phyloP scores from a whole-genome alignment of 1,140 invertebrate genomes.

The Drosophila seguyi region DNA sequence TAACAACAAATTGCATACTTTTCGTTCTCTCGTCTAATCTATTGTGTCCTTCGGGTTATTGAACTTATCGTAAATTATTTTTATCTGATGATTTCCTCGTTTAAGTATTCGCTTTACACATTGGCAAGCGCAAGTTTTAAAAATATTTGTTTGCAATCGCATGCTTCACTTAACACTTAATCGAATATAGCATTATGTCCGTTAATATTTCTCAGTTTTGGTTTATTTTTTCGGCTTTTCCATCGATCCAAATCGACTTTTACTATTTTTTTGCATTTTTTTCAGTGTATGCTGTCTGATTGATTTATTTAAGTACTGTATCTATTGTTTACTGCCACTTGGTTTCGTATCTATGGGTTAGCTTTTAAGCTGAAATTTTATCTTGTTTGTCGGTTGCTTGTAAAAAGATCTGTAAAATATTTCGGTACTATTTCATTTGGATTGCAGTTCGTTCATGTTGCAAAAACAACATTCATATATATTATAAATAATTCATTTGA shows the following conservation, averaged over 20 bases:
- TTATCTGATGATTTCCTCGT: constrained; percentile 18
- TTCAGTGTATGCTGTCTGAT: constrained; percentile 51
- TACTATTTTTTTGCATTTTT: constrained; percentile 68
- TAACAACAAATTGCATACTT: constrained; percentile 72
- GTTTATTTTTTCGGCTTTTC: constrained; percentile 66
- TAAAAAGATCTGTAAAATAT: constrained; percentile 80
- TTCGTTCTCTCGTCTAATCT: constrained; percentile 39
- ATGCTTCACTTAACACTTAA: constrained; percentile 70
- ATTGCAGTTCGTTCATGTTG: constrained; percentile 58
- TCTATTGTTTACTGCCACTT: constrained; percentile 21
- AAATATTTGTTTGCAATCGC: constrained; percentile 65
- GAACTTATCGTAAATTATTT: constrained; percentile 41
- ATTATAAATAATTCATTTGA: constrained; percentile 80
- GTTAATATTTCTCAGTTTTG: constrained; percentile 51
- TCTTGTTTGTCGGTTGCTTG: constrained; percentile 53
- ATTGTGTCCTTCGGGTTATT: constrained; percentile 35
- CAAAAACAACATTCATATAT: constrained; percentile 74
- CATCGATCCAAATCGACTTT: constrained; percentile 51
- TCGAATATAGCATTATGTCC: constrained; percentile 61
- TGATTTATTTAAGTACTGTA: constrained; percentile 22
- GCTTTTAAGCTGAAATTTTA: constrained; percentile 21
- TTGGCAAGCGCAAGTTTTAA: constrained; percentile 70
- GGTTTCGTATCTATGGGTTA: constrained; percentile 12
- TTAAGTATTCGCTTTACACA: constrained; percentile 34
- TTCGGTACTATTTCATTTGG: constrained; percentile 76